These are phyloP conservation scores for Euclidia mi DNA, from an alignment of 2,888 invertebrate species.

Conservation along the genomic window DNA sequence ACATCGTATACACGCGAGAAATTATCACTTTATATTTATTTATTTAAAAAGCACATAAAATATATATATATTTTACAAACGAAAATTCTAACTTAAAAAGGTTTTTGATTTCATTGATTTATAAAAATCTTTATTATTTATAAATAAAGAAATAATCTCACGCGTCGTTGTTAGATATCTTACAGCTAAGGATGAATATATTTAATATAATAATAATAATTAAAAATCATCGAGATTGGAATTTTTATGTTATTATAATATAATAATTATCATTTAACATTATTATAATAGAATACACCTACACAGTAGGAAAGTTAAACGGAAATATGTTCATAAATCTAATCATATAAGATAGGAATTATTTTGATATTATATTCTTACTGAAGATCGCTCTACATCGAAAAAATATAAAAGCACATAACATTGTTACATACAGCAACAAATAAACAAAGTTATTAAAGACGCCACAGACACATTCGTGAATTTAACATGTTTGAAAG, in stretches of 20 bases:
- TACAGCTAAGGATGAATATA: conserved; percentile 56
- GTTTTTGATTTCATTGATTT: too few species aligned
- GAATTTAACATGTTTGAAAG: too few species aligned
- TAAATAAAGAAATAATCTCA: conserved; percentile 40
- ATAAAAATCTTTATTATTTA: too few species aligned
- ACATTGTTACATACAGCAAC: too few species aligned
- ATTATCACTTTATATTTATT: conserved; percentile 27
- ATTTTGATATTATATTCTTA: conserved; percentile 20
- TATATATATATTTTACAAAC: too few species aligned
- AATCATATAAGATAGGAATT: conserved; percentile 44
- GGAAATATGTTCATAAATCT: conserved; percentile 53
- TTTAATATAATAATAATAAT: conserved; percentile 47
- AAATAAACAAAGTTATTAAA: too few species aligned
- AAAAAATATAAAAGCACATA: too few species aligned
- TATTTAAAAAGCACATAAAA: too few species aligned
- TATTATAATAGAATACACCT: conserved; percentile 63
- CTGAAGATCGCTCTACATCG: conserved; percentile 21
- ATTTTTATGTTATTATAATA: too few species aligned
- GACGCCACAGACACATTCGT: too few species aligned
- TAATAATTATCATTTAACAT: conserved; percentile 51
- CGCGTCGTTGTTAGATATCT: conserved; percentile 37
- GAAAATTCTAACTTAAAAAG: too few species aligned
- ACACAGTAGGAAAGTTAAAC: conserved; percentile 75
- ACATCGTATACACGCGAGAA: conserved; percentile 33
- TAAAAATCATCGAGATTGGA: conserved; percentile 56